Evolutionary conservation across 2,797 vertebrate species (phyloP), one percentile per base, ranked within the genome.

Genomic region (Carduelis carduelis): DNA sequence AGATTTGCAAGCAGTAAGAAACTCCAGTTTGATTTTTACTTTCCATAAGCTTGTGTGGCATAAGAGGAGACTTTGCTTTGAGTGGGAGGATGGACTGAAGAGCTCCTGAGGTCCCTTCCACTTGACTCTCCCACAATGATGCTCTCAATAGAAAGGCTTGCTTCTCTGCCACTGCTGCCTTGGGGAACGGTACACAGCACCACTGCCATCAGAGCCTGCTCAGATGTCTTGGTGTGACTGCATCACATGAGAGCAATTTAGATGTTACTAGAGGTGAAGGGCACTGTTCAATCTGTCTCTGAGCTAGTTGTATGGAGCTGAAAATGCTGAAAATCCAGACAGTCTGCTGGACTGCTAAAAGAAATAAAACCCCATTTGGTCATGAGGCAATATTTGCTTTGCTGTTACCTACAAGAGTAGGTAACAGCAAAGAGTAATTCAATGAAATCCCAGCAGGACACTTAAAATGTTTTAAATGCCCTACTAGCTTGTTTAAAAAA

Each of bases 301-400:
- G 27, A 78, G 34, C 34, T 39, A 61, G 61, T 6, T 30, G n/a
- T 34, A 30, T 12, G 17, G 17, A 78, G 46, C 1, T 71, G 46
- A 83, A 90, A 68, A 57, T 47, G 75, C 34, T 57, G 41, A 84
- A 68, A 61, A 87, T 74, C 34, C 26, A 72, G 60, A 30, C n/a
- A 78, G 35, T 37, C 56, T 82, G 41, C 55, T 7, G 53, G 68
- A 53, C 19, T 71, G 17, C 27, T 71, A 55, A 68, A 84, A 32
- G 55, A 80, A 74, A 74, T 66, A 88, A 74, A 80, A 46, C 12
- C 65, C 32, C 23, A 41, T 46, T 84, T 68, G 82, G 46, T 56
- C 81, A 84, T 0, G 0, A 92, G 21, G 56, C 50, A 80, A 12
- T 77, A 68, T 77, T 92, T 87, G 64, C 32, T 90, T 68, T 87